Conservation (phyloP, 2,888 invertebrate genomes). For the Ashinkailepas kermadecensis region DNA sequence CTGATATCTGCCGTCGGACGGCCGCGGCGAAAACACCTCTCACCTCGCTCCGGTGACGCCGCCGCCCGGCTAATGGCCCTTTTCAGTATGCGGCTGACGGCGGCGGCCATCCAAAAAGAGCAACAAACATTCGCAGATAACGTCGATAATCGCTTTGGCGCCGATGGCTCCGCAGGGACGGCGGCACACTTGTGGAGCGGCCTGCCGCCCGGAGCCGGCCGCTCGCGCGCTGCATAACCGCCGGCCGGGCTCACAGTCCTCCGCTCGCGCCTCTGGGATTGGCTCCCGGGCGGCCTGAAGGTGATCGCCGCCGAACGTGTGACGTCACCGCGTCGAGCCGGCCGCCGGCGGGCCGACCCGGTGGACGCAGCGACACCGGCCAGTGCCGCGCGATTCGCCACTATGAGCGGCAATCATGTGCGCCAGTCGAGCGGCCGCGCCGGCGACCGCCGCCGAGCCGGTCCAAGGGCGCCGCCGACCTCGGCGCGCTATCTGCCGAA, state of each 20-base stretch:
- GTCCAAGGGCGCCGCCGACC: neutral
- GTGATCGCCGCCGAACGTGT: neutral
- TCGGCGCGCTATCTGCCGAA: neutral
- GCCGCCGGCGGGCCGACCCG: too few relatives aligned
- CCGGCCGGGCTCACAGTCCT: too few relatives aligned
- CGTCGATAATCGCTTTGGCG: neutral
- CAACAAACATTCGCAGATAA: constrained; percentile 9
- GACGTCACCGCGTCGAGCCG: neutral
- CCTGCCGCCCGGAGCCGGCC: neutral
- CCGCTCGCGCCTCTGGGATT: neutral
- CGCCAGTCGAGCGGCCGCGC: too few relatives aligned
- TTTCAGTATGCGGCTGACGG: neutral
- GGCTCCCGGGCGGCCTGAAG: neutral
- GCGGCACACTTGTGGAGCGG: constrained; percentile 3
- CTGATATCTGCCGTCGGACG: neutral
- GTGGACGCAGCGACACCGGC: neutral
- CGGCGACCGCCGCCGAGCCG: too few relatives aligned
- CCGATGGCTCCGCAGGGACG: neutral
- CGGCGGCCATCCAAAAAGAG: neutral
- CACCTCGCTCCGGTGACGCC: neutral
- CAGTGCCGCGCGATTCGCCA: neutral
- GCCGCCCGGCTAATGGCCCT: neutral
- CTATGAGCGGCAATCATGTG: neutral
- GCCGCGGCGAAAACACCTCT: neutral
- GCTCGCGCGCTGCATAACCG: neutral